Evolutionary conservation across 35 echinoderm and acorn worm genomes (phyloP).

Genomic region (Diadema setosum): DNA sequence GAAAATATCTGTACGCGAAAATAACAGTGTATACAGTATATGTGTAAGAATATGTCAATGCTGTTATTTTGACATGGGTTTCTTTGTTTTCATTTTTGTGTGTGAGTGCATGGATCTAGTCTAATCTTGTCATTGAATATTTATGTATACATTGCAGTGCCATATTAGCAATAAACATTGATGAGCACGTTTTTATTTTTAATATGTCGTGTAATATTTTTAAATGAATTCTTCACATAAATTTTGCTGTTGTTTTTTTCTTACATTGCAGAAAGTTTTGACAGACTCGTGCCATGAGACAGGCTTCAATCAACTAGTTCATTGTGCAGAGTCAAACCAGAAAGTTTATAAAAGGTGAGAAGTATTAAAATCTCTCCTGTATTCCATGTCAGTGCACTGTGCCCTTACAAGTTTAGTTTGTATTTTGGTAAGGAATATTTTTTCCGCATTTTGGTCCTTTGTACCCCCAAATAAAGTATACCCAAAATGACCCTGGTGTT

Average conservation of each 20-base stretch:
- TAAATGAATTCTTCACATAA: background rate
- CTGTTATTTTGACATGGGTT: too few species aligned
- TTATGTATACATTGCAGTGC: background rate
- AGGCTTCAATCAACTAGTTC: conserved; percentile 21
- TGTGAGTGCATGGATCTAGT: too few species aligned
- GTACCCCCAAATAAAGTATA: background rate
- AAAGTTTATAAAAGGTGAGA: conserved; percentile 37
- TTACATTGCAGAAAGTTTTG: conserved; percentile 28
- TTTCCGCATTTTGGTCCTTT: background rate
- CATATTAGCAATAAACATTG: background rate
- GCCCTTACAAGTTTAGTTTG: background rate
- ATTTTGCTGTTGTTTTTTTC: background rate
- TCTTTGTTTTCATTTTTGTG: too few species aligned
- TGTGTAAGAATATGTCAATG: too few species aligned
- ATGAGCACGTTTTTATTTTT: background rate
- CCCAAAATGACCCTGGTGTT: background rate
- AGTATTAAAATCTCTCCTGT: background rate
- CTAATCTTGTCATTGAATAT: background rate
- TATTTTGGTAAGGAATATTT: background rate
- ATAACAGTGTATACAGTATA: too few species aligned
- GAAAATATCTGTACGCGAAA: too few species aligned
- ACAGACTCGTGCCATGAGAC: conserved; percentile 13
- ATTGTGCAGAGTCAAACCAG: conserved; percentile 28
- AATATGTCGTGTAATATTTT: background rate
- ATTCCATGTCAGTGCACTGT: background rate